phyloP scores from a whole-genome alignment of 2,113 vertebrate species.

The Rana temporaria region DNA sequence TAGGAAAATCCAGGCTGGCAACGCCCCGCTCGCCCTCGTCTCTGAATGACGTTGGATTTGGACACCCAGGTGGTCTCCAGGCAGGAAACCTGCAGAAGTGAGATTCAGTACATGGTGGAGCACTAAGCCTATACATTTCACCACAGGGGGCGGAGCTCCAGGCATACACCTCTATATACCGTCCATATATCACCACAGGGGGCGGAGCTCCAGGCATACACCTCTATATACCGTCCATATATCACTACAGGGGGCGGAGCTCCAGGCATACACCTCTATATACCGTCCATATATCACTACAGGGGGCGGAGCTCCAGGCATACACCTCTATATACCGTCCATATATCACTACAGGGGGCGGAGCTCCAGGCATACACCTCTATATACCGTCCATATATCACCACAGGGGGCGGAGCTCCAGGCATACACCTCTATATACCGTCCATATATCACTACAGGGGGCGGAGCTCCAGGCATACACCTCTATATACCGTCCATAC shows the following conservation, averaged over 20 bases:
- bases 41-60: constrained; percentile 90
- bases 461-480: too few relatives aligned
- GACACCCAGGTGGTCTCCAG: constrained; percentile 96
- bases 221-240: too few relatives aligned
- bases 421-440: too few relatives aligned
- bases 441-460: too few relatives aligned
- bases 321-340: too few relatives aligned
- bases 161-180: background rate
- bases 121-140: background rate
- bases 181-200: background rate
- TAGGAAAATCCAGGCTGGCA: constrained; percentile 94
- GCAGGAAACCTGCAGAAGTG: constrained; percentile 82
- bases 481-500: too few relatives aligned
- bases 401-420: background rate
- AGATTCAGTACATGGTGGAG: background rate
- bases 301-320: too few relatives aligned
- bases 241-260: background rate
- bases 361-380: too few relatives aligned
- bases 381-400: background rate
- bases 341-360: background rate
- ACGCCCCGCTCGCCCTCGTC: constrained; percentile 90
- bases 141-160: background rate
- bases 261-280: background rate
- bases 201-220: background rate
- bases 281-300: too few relatives aligned